These are phyloP conservation scores for Pecten maximus DNA, from an alignment of 2,888 invertebrate genomes.

Conservation along the genomic window DNA sequence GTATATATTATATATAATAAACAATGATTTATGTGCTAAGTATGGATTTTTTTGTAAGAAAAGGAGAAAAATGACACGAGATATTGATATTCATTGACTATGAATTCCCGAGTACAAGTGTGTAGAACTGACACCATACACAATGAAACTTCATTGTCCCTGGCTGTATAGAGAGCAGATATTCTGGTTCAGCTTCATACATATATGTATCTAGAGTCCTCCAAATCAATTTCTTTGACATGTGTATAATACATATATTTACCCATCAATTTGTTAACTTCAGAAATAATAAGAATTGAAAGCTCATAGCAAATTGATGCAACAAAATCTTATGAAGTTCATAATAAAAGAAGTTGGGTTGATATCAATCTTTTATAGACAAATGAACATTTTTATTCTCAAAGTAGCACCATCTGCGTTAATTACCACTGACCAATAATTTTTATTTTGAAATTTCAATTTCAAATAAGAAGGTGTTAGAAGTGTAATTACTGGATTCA, in stretches of 20 bases:
- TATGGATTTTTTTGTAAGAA: conserved; percentile 7
- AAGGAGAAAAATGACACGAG: neutral
- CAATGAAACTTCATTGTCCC: neutral
- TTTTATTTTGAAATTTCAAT: no score
- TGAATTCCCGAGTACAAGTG: neutral
- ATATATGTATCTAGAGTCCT: neutral
- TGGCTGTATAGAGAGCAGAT: neutral
- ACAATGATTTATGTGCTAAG: neutral
- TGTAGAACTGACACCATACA: neutral
- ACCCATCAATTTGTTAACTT: neutral
- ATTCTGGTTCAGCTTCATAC: neutral
- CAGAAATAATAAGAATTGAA: neutral
- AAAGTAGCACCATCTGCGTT: no score
- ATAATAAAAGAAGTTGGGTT: no score
- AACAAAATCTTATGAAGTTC: no score
- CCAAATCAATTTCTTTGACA: neutral
- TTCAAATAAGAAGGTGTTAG: no score
- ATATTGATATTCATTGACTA: conserved; percentile 26
- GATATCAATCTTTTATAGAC: no score
- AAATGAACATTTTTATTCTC: no score
- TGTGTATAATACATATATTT: neutral
- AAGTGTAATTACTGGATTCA: no score
- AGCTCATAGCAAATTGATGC: no score
- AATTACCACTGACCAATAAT: no score
- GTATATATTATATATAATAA: neutral